Evolutionary conservation across 2,888 invertebrate species (phyloP), one percentile per base, ranked within the genome.

Genomic region (Criorhina ranunculi): DNA sequence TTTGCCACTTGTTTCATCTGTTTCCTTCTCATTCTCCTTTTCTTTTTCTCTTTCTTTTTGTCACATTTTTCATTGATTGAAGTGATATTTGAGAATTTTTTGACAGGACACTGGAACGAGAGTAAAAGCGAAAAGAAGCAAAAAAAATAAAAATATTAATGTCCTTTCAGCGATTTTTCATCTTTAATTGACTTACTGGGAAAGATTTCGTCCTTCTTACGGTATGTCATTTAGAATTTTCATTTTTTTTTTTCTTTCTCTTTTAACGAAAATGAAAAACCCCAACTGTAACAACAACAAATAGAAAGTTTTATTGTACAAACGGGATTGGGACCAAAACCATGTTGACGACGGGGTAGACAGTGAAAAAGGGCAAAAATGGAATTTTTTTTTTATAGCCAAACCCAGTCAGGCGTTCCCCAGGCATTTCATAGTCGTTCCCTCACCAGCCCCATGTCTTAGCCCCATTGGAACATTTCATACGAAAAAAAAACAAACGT

Each of bases 111-210:
- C 46, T 42, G 6, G 55, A 42, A 40, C 1, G 2, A 24, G 24
- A 24, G 24, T n/a, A n/a, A n/a, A 49, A 33, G 17, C 19, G 2
- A 33, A 5, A 4, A 40, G n/a, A 46, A 46, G 24, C 24, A n/a
- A 44, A 40, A 60, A 19, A 35, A 46, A 37, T 37, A 46, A 44
- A 40, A 11, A 9, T 75, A 29, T n/a, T 24, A 66, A 49, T 55
- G 67, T 82, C 46, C 53, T 67, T 42, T 67, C 37, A 37, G 70
- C 51, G 64, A 66, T 72, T 82, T 82, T 67, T 44, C 72, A 72
- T 78, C 60, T 67, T 60, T 83, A 83, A 78, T 73, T 83, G 72
- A 73, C 66, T 67, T 60, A 66, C 59, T 72, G 59, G 42, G 44
- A 31, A 40, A 40, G 37, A 49, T 57, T 66, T 57, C 15, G 42